Conservation (phyloP, 2,797 vertebrate species). For the Lacerta bilineata region DNA sequence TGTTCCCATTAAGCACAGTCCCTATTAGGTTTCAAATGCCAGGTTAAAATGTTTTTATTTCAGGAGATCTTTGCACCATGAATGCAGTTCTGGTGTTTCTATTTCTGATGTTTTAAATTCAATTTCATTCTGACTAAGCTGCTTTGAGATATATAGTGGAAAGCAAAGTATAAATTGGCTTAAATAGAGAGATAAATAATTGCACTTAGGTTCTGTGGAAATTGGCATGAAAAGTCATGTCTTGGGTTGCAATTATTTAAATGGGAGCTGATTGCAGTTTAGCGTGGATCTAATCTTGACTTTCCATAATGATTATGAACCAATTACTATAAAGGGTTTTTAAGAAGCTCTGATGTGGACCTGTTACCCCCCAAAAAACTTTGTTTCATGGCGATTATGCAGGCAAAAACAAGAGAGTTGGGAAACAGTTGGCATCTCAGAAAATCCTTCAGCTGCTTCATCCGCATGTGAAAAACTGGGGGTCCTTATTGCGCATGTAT, state of each 20-base stretch:
- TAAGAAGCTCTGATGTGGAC: background rate
- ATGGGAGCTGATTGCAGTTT: background rate
- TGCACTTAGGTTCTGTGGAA: background rate
- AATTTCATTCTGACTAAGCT: background rate
- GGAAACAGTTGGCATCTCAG: conserved; percentile 98
- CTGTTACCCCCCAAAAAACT: background rate
- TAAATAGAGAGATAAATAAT: background rate
- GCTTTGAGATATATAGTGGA: no score
- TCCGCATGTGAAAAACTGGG: conserved; percentile 99
- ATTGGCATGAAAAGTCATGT: background rate
- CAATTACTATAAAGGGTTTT: background rate
- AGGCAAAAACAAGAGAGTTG: conserved; percentile 99
- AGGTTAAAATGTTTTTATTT: no score
- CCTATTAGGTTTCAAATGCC: no score
- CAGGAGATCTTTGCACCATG: no score
- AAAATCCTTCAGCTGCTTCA: conserved; percentile 99
- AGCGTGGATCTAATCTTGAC: background rate
- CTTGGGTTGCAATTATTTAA: background rate
- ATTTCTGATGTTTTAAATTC: background rate
- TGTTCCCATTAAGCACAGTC: no score
- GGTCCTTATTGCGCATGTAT: conserved; percentile 97
- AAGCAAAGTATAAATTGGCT: no score
- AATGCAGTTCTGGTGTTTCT: no score
- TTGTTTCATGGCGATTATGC: background rate
- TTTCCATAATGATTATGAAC: background rate